Conservation (phyloP, 2,888 invertebrate species). For the Strigamia crassipes region DNA sequence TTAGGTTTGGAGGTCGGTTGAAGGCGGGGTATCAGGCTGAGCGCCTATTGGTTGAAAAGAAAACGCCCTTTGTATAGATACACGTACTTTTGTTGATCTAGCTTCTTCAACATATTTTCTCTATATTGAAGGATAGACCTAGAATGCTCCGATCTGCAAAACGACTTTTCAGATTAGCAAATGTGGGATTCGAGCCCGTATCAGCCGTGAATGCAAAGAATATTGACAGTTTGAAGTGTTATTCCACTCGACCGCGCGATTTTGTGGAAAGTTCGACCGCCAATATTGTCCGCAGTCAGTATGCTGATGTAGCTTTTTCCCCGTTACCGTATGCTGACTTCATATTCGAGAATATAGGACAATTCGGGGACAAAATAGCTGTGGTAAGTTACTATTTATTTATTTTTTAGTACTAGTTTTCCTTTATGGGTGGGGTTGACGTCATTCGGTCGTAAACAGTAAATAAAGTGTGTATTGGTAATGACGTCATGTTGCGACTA, state of each 20-base stretch:
- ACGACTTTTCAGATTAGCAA: neutral
- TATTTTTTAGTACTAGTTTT: neutral
- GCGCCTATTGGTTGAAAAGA: neutral
- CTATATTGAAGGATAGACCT: neutral
- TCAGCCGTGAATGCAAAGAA: neutral
- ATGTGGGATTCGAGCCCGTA: neutral
- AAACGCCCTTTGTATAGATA: neutral
- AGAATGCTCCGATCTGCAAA: slow-evolving; percentile 13
- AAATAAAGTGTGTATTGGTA: neutral
- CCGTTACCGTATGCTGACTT: slow-evolving; percentile 44
- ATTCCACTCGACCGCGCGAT: neutral
- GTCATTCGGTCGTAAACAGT: neutral
- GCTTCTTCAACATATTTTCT: neutral
- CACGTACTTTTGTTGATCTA: neutral
- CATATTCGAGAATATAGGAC: slow-evolving; percentile 18
- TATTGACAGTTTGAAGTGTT: neutral
- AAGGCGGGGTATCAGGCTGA: neutral
- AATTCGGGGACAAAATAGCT: slow-evolving; percentile 18
- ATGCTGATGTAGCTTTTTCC: neutral
- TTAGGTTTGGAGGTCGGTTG: neutral
- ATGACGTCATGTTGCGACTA: neutral
- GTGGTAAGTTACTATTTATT: neutral
- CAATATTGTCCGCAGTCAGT: slow-evolving; percentile 25
- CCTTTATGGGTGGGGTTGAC: neutral
- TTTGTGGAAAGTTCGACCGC: slow-evolving; percentile 11